Conservation (phyloP, 1,140 invertebrate genomes). For the Rhopalosiphum maidis region DNA sequence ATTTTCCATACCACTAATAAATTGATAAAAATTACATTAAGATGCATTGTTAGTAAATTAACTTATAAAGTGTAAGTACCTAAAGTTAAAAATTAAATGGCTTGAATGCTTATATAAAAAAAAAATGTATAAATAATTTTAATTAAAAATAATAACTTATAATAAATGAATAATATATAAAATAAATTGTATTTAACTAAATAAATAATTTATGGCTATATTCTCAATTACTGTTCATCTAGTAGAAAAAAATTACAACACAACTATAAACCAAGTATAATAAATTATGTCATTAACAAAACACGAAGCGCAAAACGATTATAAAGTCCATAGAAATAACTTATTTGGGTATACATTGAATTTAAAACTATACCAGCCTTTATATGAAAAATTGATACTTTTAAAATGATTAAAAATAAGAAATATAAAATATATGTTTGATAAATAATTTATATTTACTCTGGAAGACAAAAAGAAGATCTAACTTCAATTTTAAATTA, state of each 20-base stretch:
- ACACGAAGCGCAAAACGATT: neutral
- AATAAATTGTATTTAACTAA: neutral
- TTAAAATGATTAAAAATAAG: neutral
- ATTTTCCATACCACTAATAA: neutral
- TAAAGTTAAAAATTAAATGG: neutral
- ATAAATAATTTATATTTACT: conserved; percentile 4
- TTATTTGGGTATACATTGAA: neutral
- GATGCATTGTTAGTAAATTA: neutral
- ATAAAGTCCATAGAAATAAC: neutral
- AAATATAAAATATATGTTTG: conserved; percentile 17
- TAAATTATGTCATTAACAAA: conserved; percentile 7
- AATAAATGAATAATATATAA: conserved; percentile 6
- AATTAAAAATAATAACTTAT: neutral
- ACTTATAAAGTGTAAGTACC: neutral
- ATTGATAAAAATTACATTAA: neutral
- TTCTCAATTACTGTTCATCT: neutral
- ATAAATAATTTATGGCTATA: neutral
- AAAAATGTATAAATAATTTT: neutral
- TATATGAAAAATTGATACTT: neutral
- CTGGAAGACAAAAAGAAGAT: neutral
- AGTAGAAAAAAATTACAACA: neutral
- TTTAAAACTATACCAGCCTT: neutral
- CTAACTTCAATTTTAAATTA: neutral
- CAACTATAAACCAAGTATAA: neutral
- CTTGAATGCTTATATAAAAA: neutral